Base-by-base conservation (phyloP, 2,888 invertebrate species). In the Hydroisotoma schaefferi region DNA sequence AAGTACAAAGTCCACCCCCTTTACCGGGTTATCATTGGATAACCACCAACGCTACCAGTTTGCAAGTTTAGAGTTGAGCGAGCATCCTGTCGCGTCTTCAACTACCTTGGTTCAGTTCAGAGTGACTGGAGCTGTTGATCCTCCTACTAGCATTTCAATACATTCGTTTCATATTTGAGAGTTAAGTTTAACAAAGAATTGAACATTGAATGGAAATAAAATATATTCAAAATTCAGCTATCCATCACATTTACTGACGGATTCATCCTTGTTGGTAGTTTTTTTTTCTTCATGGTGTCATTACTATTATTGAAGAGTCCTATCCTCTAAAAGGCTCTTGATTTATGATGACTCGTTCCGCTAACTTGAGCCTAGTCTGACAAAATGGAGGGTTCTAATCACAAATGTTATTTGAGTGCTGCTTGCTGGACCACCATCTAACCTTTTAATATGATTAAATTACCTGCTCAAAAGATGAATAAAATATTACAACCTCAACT, bases 321-420 rank as follows among this genome's bases (percentile, higher is more conserved):
- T 53, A 15, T 6, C 6, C 5, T 4, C 15, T 40, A 53, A 53
- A 53, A 43, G 52, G 26, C 58, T 67, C 61, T 69, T 68, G 71
- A 71, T 71, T 71, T 71, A 71, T 71, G 61, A 66, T 67, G 67
- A 68, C 68, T 68, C 69, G 69, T 68, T 68, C 58, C 67, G 67
- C 62, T 59, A 55, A 56, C 55, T 55, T 67, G 70, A 64, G 61
- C 66, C 63, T 73, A 68, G 61, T 67, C 63, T 73, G 69, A 40
- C 40, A 20, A 73, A 74, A 72, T 68, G 73, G 73, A 72, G 73
- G n/a, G n/a, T n/a, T 71, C 73, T 74, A 74, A 74, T 74, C 74
- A n/a, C n/a, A 73, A 73, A 73, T 73, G 72, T 70, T 71, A 69
- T 73, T 72, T 71, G 74, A 72, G 74, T 72, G 72, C 63, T 65